phyloP scores from a whole-genome alignment of 2,797 vertebrate species.

The Garrulus glandarius region DNA sequence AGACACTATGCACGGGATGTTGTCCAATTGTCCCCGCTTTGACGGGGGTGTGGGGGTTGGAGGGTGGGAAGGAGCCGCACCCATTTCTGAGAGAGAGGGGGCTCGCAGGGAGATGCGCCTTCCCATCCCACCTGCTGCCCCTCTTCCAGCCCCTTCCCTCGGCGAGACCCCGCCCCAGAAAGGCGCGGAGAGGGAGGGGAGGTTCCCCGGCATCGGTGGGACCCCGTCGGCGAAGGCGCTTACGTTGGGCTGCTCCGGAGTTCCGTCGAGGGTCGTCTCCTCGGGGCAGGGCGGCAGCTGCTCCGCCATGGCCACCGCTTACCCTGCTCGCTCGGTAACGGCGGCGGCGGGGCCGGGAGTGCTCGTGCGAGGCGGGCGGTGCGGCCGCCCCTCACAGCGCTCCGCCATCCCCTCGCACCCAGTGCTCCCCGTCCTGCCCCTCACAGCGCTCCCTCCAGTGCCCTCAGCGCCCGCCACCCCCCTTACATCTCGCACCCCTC shows the following conservation, averaged over 20 bases:
- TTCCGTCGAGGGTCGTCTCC: neutral
- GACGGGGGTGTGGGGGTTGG: no score
- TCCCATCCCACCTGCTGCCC: fast-evolving
- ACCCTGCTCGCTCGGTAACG: neutral
- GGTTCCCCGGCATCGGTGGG: fast-evolving
- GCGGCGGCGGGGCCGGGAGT: neutral
- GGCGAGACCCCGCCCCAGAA: neutral
- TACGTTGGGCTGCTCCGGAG: neutral
- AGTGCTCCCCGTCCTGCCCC: fast-evolving
- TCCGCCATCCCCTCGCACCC: neutral
- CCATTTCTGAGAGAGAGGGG: fast-evolving
- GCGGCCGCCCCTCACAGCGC: neutral
- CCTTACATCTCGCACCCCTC: neutral
- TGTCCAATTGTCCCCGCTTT: fast-evolving
- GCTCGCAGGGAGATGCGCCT: fast-evolving
- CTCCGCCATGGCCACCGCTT: neutral
- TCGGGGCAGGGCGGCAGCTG: neutral
- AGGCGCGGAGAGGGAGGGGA: fast-evolving
- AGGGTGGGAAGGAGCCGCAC: fast-evolving
- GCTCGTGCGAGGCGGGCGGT: neutral
- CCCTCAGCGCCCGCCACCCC: neutral
- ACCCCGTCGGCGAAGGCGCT: fast-evolving
- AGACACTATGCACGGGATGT: neutral
- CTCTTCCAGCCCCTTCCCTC: neutral
- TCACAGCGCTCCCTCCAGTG: neutral